phyloP scores from a whole-genome alignment of 1,140 invertebrate genomes.

The Lordiphosa collinella region DNA sequence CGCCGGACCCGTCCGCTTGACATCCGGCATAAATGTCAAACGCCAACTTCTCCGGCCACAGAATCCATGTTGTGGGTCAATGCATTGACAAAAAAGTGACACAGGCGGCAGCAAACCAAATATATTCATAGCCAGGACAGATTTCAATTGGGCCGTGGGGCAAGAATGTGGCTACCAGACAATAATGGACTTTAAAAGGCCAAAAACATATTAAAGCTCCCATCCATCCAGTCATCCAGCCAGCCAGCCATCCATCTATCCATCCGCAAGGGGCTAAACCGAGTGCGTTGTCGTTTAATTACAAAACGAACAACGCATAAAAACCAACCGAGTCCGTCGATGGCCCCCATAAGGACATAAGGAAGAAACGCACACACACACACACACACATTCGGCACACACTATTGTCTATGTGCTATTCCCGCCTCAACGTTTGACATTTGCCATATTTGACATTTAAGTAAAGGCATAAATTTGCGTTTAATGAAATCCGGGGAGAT shows the following conservation, averaged over 20 bases:
- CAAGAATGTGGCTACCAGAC: constrained; percentile 15
- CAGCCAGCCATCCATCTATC: constrained; percentile 2
- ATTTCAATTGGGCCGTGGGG: constrained; percentile 27
- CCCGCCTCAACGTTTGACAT: constrained; percentile 52
- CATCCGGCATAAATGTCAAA: constrained; percentile 77
- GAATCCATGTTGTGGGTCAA: constrained; percentile 57
- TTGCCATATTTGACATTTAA: constrained; percentile 77
- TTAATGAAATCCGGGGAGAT: constrained; percentile 67
- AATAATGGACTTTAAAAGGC: constrained; percentile 4
- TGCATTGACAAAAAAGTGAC: constrained; percentile 39
- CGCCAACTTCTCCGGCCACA: constrained; percentile 71
- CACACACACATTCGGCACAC: background rate
- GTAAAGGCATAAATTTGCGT: constrained; percentile 75
- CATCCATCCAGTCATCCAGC: constrained; percentile 5
- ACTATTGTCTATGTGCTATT: constrained; percentile 1
- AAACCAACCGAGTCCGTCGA: constrained; percentile 55
- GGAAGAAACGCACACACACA: constrained; percentile 12
- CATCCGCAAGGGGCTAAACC: constrained; percentile 38
- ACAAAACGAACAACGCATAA: constrained; percentile 78
- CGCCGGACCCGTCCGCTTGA: constrained; percentile 36
- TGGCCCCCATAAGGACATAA: constrained; percentile 25
- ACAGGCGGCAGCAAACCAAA: constrained; percentile 24
- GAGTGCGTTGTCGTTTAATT: constrained; percentile 73
- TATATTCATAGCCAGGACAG: constrained; percentile 61
- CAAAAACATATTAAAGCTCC: constrained; percentile 16